Base-by-base conservation (phyloP, 2,888 invertebrate genomes). In the Spilarctia lutea region DNA sequence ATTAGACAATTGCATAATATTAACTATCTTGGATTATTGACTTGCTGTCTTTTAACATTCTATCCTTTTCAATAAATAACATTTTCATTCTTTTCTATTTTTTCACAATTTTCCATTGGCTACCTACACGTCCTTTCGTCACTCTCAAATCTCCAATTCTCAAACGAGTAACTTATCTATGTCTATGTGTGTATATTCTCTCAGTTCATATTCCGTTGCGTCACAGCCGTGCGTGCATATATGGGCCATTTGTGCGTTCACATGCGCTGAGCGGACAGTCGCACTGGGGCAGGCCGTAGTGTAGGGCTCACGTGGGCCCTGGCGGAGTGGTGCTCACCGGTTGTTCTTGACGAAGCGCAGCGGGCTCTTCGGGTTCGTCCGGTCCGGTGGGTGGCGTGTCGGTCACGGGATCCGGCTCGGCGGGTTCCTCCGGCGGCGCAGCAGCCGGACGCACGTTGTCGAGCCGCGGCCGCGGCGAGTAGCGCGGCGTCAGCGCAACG, bases 401-500 rank as follows among this genome's bases (percentile, higher is more conserved):
- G 71, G 81, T 72, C 74, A 79, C 82, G 72, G 85, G 86, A 73
- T 89, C 91, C 72, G 89, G 85, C 75, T 94, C 93, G 35, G 89
- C 87, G 24, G 93, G 94, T 85, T 93, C 93, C 85, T 94, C 94
- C 11, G 95, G 95, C 11, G 96, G 95, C 81, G 95, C 95, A 79
- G 95, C 96, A 78, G 95, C 94, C 72, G 95, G 95, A 69, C 95
- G 90, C 85, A 93, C 92, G 89, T 93, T 89, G 88, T 96, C 95
- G 78, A 93, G 92, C 82, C 96, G 92, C 81, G 96, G 94, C 71
- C 94, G 93, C 89, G 95, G 95, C 88, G 96, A 94, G 85, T 96
- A 96, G 91, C 95, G 95, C 93, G 95, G 96, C 90, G 96, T 96
- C 95, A 95, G 94, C 93, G 95, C 94, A 90, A 95, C 95, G 86